phyloP scores from a whole-genome alignment of 2,797 vertebrate genomes.

The Carcharodon carcharias region DNA sequence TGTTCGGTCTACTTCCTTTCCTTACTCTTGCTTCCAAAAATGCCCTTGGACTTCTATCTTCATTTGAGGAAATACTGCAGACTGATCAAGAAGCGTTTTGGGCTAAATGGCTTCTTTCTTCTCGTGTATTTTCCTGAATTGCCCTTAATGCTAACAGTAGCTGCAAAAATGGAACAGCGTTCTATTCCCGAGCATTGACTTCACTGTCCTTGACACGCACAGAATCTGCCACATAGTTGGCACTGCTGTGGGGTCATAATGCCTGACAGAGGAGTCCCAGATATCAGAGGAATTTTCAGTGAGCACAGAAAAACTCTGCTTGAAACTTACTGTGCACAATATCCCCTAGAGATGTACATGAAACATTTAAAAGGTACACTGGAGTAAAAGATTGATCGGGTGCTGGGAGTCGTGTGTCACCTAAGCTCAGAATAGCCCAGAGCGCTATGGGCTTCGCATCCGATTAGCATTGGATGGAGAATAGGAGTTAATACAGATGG shows the following conservation, averaged over 20 bases:
- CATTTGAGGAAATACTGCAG: background rate
- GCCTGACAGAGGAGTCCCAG: background rate
- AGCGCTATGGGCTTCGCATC: background rate
- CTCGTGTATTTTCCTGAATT: background rate
- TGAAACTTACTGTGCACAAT: background rate
- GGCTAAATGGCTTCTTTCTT: background rate
- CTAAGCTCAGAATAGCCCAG: background rate
- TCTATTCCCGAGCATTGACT: background rate
- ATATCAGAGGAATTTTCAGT: background rate
- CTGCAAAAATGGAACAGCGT: background rate
- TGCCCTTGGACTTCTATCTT: background rate
- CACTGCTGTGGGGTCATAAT: background rate
- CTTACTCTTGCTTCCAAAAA: conserved; percentile 1
- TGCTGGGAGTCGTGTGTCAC: background rate
- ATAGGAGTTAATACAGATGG: background rate
- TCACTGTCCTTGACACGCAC: background rate
- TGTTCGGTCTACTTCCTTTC: background rate
- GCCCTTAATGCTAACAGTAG: background rate
- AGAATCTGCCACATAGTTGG: background rate
- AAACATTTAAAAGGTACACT: background rate
- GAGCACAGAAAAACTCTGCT: background rate
- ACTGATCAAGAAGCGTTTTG: background rate
- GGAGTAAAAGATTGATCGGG: background rate
- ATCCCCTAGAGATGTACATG: background rate
- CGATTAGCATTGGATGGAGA: background rate